Evolutionary conservation across 2,888 invertebrate genomes (phyloP), one percentile per base, ranked within the genome.

Genomic region (Cosmia pyralina): DNA sequence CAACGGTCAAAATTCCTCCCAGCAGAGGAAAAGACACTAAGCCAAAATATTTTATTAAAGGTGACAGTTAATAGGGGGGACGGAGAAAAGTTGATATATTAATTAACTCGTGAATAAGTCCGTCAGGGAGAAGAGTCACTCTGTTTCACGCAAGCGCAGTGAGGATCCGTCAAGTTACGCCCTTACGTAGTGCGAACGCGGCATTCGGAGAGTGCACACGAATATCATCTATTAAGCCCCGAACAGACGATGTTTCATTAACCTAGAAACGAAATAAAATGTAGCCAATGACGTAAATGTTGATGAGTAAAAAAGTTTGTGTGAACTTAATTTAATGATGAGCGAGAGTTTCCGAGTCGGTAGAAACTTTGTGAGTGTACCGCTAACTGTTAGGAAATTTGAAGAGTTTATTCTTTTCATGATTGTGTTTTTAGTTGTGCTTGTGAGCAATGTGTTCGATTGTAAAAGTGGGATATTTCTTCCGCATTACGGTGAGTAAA

Each of bases 101-200:
- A 96, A 96, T 96, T 96, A 95, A 95, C 94, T 94, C 89, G 92
- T 93, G 94, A 94, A 94, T 94, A 94, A 95, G 95, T 94, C 94
- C 89, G 93, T 92, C 92, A 93, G 91, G 92, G 90, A 90, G 92
- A 94, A 93, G 94, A 95, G 94, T 95, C 94, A 94, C 94, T 95
- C 90, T 85, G 92, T 89, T 93, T 88, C 85, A 92, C 96, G 96
- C 96, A 95, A 79, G 96, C 96, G 96, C 95, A 93, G 64, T 91
- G 87, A 88, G 89, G 87, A 87, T 79, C 83, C 87, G 87, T 91
- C 88, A 89, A 90, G 91, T 91, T 92, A 94, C 94, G 93, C 93
- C 94, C 93, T 93, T 92, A 92, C 87, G 93, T 94, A 96, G 96
- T 96, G 90, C 87, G 89, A 86, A 88, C 91, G 91, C 91, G 91